Evolutionary conservation across 2,888 invertebrate species (phyloP).

Genomic region (Apodemia mormo): DNA sequence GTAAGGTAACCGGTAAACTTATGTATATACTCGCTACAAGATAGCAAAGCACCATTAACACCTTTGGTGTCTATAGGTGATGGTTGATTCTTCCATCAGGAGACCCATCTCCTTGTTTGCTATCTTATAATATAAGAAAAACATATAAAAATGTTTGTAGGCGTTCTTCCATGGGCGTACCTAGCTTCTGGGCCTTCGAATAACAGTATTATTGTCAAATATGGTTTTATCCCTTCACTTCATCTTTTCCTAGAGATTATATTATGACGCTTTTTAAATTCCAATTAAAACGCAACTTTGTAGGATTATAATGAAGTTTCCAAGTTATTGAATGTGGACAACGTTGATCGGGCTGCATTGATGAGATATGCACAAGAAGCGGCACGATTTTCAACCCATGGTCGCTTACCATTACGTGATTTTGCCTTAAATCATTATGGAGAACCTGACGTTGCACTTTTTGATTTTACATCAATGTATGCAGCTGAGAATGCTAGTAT

Average conservation of each 20-base stretch:
- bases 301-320: slow-evolving; percentile 96
- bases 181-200: too few relatives aligned
- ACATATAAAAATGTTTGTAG: too few relatives aligned
- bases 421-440: slow-evolving; percentile 99
- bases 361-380: slow-evolving; percentile 96
- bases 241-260: not conserved
- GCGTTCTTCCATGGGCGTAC: too few relatives aligned
- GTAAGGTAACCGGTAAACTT: too few relatives aligned
- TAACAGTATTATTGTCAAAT: too few relatives aligned
- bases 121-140: too few relatives aligned
- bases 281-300: not conserved
- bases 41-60: too few relatives aligned
- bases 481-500: slow-evolving; percentile 97
- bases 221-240: not conserved
- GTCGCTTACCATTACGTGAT: slow-evolving; percentile 92
- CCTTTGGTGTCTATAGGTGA: too few relatives aligned
- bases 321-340: slow-evolving; percentile 91
- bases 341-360: slow-evolving; percentile 94
- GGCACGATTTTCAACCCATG: slow-evolving; percentile 95
- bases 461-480: slow-evolving; percentile 99
- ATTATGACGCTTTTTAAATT: not conserved
- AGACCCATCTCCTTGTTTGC: too few relatives aligned
- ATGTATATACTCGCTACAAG: too few relatives aligned
- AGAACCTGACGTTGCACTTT: slow-evolving; percentile 98
- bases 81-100: too few relatives aligned